Percentiles rank a stretch among this genome's conserved stretches.
phyloP scores from a whole-genome alignment of 2,888 invertebrate species.

The Ormia ochracea region DNA sequence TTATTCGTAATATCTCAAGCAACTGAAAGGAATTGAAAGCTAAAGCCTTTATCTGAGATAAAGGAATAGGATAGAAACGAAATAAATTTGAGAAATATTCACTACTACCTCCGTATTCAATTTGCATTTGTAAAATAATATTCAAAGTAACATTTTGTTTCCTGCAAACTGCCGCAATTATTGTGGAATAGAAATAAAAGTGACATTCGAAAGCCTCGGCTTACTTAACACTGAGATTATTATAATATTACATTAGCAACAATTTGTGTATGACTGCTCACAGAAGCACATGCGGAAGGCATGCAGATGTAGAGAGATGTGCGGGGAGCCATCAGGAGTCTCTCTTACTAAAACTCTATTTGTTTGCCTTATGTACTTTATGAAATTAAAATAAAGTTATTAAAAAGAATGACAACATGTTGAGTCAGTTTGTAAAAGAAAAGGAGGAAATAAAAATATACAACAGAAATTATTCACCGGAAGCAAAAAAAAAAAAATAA shows the following conservation, averaged over 20 bases:
- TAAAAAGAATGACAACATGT: conserved; percentile 10
- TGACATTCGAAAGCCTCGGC: neutral
- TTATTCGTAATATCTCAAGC: neutral
- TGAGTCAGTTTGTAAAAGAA: neutral
- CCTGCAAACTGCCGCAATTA: neutral
- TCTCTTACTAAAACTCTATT: neutral
- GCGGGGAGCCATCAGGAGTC: neutral
- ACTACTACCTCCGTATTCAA: neutral
- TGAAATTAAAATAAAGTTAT: neutral
- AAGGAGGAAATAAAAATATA: neutral
- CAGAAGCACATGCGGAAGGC: neutral
- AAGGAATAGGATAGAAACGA: neutral
- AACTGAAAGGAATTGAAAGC: neutral
- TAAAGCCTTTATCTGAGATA: neutral
- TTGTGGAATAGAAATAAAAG: neutral
- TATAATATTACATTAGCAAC: neutral
- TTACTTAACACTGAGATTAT: neutral
- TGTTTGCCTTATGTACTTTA: neutral
- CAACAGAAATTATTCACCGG: conserved; percentile 2
- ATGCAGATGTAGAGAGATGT: neutral
- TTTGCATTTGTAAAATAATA: conserved; percentile 27
- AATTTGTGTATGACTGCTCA: neutral
- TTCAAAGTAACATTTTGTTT: conserved; percentile 15
- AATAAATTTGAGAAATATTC: neutral
- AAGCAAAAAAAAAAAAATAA: conserved; percentile 20